These are phyloP conservation scores for Tychaedon coryphoeus DNA, from an alignment of 2,113 vertebrate genomes.

Conservation along the genomic window DNA sequence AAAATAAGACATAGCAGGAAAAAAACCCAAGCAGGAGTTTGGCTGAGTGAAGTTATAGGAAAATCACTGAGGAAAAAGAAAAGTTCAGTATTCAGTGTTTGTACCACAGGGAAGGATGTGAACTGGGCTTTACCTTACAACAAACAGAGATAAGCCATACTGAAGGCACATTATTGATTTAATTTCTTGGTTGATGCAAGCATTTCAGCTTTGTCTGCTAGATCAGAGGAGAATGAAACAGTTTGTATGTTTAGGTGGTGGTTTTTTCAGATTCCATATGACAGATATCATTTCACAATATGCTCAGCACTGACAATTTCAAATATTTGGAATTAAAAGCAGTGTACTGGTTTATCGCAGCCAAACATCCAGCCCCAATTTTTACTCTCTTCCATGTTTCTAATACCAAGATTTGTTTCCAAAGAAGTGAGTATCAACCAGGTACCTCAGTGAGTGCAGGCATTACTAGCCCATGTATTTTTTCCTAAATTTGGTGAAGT, in stretches of 20 bases:
- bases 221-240: not conserved
- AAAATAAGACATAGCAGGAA: not conserved
- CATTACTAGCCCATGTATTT: not conserved
- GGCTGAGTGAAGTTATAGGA: not conserved
- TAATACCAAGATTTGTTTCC: not conserved
- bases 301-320: not conserved
- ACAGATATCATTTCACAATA: not conserved
- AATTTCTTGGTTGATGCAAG: not conserved
- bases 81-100: not conserved
- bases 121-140: not conserved
- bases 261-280: not conserved
- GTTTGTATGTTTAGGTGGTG: not conserved
- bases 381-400: not conserved
- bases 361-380: not conserved
- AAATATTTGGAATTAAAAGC: not conserved
- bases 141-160: not conserved
- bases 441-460: not conserved
- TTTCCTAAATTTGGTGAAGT: not conserved
- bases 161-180: not conserved
- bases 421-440: not conserved
- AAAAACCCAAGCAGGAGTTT: not conserved
- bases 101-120: not conserved
- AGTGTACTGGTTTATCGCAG: not conserved
- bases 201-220: not conserved
- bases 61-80: not conserved